phyloP scores from a whole-genome alignment of 2,113 vertebrate genomes.

The Thermophis baileyi region DNA sequence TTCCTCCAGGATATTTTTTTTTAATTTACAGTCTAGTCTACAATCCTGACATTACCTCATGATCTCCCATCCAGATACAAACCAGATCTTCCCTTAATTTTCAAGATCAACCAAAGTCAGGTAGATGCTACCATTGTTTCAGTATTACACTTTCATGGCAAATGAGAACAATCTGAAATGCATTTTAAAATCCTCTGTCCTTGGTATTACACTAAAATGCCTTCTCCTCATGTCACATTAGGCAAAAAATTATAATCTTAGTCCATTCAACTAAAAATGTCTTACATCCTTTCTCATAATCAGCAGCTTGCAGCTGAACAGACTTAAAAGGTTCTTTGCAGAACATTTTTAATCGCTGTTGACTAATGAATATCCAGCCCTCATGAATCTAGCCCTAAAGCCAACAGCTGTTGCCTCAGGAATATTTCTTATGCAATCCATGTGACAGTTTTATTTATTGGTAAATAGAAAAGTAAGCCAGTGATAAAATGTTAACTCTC shows the following conservation, averaged over 20 bases:
- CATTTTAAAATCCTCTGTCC: neutral
- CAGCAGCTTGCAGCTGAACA: slow-evolving; percentile 52
- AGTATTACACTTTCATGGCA: neutral
- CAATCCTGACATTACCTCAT: neutral
- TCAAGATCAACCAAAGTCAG: neutral
- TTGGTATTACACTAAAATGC: neutral
- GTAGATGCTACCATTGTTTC: neutral
- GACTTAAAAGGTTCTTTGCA: slow-evolving; percentile 48
- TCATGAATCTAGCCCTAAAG: slow-evolving; percentile 61
- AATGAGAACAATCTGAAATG: neutral
- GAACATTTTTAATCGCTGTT: slow-evolving; percentile 59
- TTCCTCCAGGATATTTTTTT: neutral
- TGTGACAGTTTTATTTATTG: slow-evolving; percentile 30
- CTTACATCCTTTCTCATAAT: slow-evolving; percentile 50
- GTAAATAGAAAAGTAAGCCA: slow-evolving; percentile 9
- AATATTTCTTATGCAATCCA: slow-evolving; percentile 30
- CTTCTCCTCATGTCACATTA: slow-evolving; percentile 14
- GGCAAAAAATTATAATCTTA: slow-evolving; percentile 31
- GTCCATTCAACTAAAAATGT: slow-evolving; percentile 45
- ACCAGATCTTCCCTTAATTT: neutral
- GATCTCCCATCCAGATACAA: neutral
- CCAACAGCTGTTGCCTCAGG: slow-evolving; percentile 39
- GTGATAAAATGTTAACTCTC: slow-evolving; percentile 2
- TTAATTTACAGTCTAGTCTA: neutral
- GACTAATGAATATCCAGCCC: slow-evolving; percentile 55